Conservation (phyloP, 30 jellyfish, hydroid and myxozoan species). For the Hydra vulgaris region DNA sequence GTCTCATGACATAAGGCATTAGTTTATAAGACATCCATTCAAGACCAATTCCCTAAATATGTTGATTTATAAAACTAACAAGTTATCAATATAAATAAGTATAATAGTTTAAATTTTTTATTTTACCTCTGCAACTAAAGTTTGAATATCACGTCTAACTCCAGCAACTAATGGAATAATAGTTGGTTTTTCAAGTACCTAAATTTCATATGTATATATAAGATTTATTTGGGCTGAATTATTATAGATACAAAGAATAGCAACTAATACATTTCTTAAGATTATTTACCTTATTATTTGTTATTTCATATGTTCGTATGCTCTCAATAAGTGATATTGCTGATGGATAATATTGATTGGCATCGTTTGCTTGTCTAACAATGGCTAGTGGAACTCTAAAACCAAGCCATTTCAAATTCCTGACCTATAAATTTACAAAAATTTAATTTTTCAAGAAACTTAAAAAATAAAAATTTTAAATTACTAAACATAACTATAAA, state of each 20-base stretch:
- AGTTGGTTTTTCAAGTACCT: slow-evolving; percentile 49
- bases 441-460: neutral
- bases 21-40: slow-evolving; percentile 95
- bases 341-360: slow-evolving; percentile 85
- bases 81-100: neutral
- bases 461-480: too few species aligned
- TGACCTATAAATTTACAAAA: slow-evolving; percentile 43
- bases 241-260: too few species aligned
- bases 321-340: slow-evolving; percentile 91
- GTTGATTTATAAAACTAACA: neutral
- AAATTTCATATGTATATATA: too few species aligned
- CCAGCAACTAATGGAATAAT: slow-evolving; percentile 94
- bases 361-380: slow-evolving; percentile 97
- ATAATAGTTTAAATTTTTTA: too few species aligned
- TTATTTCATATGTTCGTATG: slow-evolving; percentile 71
- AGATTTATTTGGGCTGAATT: too few species aligned
- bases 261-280: too few species aligned
- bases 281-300: slow-evolving; percentile 60
- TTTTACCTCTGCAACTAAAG: slow-evolving; percentile 64
- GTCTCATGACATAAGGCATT: slow-evolving; percentile 87
- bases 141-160: slow-evolving; percentile 65
- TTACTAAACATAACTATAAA: neutral
- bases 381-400: slow-evolving; percentile 89
- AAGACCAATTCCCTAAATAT: slow-evolving; percentile 62
- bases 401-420: slow-evolving; percentile 92